A percentile compares a stretch with the other conserved stretches of the same genome.
Conservation (phyloP, 2,797 vertebrate species). For the Characodon lateralis region DNA sequence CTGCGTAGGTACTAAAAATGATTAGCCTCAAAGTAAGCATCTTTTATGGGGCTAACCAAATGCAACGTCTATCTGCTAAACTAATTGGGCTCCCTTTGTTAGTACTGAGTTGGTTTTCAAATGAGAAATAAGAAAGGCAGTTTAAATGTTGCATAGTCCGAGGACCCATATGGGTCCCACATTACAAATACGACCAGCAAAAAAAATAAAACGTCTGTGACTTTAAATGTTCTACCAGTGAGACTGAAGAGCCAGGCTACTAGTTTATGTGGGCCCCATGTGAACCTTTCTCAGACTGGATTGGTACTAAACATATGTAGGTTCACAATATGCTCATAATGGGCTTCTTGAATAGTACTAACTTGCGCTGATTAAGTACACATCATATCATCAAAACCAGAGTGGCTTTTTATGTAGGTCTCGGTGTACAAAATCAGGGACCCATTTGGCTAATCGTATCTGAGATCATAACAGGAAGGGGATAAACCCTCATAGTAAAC, state of each 20-base stretch:
- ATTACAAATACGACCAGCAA: background rate
- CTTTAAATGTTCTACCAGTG: background rate
- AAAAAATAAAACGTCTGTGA: background rate
- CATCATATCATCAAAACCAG: too few species aligned
- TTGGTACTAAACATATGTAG: background rate
- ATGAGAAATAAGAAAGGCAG: background rate
- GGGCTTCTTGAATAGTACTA: too few species aligned
- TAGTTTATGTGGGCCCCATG: background rate
- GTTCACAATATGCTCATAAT: too few species aligned
- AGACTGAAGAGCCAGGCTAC: background rate
- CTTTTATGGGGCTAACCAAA: background rate
- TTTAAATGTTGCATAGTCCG: background rate
- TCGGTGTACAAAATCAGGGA: background rate
- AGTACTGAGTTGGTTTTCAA: background rate
- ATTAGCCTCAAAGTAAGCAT: background rate
- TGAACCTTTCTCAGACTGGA: background rate
- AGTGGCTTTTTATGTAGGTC: background rate
- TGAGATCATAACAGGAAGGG: too few species aligned
- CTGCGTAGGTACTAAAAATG: too few species aligned
- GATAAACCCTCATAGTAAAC: too few species aligned
- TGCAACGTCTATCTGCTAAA: background rate
- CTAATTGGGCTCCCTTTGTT: background rate
- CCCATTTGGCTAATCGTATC: background rate
- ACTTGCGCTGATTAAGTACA: too few species aligned
- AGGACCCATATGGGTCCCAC: background rate